phyloP scores from a whole-genome alignment of 2,113 vertebrate species.

The Papio anubis region DNA sequence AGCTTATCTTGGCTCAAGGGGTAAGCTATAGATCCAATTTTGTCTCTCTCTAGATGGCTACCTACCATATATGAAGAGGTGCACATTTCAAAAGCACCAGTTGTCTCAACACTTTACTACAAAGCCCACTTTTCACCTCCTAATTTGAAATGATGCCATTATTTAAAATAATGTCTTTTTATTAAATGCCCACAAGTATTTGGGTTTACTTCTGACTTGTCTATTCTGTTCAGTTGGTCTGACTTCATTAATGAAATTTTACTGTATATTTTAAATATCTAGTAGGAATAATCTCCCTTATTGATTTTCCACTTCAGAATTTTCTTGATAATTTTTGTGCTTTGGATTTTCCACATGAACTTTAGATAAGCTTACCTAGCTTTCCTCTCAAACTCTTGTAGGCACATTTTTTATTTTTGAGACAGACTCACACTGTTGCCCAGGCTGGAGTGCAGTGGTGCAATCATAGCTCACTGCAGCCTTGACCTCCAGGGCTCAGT shows the following conservation, averaged over 20 bases:
- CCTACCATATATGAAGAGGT: background rate
- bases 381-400: background rate
- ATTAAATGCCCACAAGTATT: background rate
- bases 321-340: background rate
- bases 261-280: background rate
- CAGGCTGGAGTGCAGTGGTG: too few relatives aligned
- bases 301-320: background rate
- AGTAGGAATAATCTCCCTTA: background rate
- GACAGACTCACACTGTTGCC: too few relatives aligned
- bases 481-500: too few relatives aligned
- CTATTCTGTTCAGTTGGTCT: background rate
- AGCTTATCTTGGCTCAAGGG: background rate
- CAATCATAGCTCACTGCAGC: too few relatives aligned
- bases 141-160: background rate
- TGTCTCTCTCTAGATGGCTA: background rate
- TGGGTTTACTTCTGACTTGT: background rate
- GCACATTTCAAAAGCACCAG: background rate
- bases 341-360: background rate
- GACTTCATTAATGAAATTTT: background rate
- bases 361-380: background rate
- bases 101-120: background rate
- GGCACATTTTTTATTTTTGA: background rate
- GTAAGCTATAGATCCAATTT: background rate
- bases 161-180: background rate
- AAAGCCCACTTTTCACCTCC: background rate